Evolutionary conservation across 2,888 invertebrate species (phyloP).

Genomic region (Cantharis rufa): DNA sequence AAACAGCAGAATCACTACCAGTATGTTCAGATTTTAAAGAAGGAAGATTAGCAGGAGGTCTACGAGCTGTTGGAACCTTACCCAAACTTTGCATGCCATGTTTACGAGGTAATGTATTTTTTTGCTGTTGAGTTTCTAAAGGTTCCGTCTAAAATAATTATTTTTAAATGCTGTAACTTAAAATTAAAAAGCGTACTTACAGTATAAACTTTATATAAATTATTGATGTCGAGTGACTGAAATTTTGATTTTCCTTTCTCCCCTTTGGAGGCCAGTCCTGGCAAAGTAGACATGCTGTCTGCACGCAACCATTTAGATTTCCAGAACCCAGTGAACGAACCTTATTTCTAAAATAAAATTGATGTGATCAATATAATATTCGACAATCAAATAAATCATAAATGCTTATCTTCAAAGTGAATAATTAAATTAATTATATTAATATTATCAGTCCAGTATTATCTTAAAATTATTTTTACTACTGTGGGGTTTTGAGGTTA

Average conservation of each 20-base stretch:
- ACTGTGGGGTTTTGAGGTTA: too few species aligned
- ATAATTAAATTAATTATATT: too few species aligned
- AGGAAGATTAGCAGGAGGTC: slow-evolving; percentile 98
- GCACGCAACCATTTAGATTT: slow-evolving; percentile 89
- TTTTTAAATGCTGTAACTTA: slow-evolving; percentile 5
- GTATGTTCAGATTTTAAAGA: slow-evolving; percentile 96
- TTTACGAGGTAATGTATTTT: slow-evolving; percentile 90
- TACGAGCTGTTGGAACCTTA: slow-evolving; percentile 96
- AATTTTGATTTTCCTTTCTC: slow-evolving; percentile 93
- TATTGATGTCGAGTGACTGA: slow-evolving; percentile 97
- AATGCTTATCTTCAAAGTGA: too few species aligned
- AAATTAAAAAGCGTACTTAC: slow-evolving; percentile 61
- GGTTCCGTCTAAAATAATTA: slow-evolving; percentile 71
- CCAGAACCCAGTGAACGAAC: slow-evolving; percentile 79
- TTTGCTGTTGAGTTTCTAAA: slow-evolving; percentile 85
- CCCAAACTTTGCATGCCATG: slow-evolving; percentile 99
- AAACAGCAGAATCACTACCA: slow-evolving; percentile 77
- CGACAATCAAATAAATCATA: too few species aligned
- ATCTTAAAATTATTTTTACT: too few species aligned
- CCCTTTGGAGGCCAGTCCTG: slow-evolving; percentile 84
- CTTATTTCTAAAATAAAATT: slow-evolving; percentile 62
- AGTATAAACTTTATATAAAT: slow-evolving; percentile 86
- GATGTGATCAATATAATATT: background rate
- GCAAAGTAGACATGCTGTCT: slow-evolving; percentile 96
- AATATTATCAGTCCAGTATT: too few species aligned